Evolutionary conservation across 2,888 invertebrate species (phyloP).

Genomic region (Proisotoma minuta): DNA sequence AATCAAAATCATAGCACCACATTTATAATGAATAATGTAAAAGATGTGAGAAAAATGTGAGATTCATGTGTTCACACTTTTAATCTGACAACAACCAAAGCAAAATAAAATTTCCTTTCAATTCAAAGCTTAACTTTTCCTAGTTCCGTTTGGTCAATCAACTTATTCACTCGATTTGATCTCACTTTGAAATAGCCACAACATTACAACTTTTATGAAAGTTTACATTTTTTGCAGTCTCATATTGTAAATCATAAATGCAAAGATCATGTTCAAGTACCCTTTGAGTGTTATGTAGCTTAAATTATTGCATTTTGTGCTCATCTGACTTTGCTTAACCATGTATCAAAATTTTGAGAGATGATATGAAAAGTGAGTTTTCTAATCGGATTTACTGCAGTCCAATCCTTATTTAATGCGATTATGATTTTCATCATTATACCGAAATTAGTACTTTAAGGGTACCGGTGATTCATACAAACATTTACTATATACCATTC

Average conservation of each 20-base stretch:
- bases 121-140: background rate
- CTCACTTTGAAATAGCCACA: background rate
- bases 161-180: background rate
- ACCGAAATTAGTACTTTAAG: too few relatives aligned
- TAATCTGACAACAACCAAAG: too few relatives aligned
- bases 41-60: too few relatives aligned
- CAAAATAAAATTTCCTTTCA: background rate
- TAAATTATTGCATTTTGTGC: too few relatives aligned
- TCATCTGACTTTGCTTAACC: too few relatives aligned
- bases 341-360: background rate
- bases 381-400: background rate
- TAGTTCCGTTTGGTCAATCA: conserved; percentile 1
- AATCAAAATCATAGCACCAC: too few relatives aligned
- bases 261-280: background rate
- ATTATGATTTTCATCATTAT: conserved; percentile 1
- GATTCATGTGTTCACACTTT: too few relatives aligned
- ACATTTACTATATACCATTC: too few relatives aligned
- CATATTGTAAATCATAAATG: background rate
- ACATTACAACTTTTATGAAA: background rate
- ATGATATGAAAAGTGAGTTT: background rate
- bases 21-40: too few relatives aligned
- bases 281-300: background rate
- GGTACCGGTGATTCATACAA: too few relatives aligned
- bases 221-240: background rate
- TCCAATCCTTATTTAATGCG: conserved; percentile 3